Evolutionary conservation across 1,140 invertebrate species (phyloP).

Genomic region (Pentalonia nigronervosa): DNA sequence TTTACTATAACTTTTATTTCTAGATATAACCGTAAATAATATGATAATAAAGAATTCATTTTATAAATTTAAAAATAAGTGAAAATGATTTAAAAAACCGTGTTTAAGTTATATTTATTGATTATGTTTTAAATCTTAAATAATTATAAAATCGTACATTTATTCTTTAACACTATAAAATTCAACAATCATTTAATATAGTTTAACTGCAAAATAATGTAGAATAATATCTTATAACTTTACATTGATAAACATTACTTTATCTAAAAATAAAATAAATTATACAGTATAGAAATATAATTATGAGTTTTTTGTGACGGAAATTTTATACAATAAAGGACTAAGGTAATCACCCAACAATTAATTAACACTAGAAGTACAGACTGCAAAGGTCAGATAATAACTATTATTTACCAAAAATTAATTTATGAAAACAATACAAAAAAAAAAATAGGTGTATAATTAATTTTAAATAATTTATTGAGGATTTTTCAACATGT

Average conservation of each 20-base stretch:
- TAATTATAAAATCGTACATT: not conserved
- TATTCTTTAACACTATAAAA: not conserved
- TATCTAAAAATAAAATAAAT: slow-evolving; percentile 5
- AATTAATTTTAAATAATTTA: not conserved
- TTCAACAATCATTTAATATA: not conserved
- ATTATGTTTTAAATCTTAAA: not conserved
- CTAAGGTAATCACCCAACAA: slow-evolving; percentile 11
- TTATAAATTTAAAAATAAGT: not conserved
- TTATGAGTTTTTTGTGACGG: not conserved
- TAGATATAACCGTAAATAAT: not conserved
- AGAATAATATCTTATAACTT: not conserved
- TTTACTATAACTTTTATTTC: too few species aligned
- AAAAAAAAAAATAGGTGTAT: not conserved
- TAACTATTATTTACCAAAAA: not conserved
- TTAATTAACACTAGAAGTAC: slow-evolving; percentile 3
- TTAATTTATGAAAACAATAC: not conserved
- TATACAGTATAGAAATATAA: not conserved
- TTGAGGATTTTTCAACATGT: not conserved
- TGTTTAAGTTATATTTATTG: not conserved
- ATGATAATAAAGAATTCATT: not conserved
- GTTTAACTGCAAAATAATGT: not conserved
- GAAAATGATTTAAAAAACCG: not conserved
- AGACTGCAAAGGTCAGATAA: slow-evolving; percentile 35
- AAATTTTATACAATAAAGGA: not conserved
- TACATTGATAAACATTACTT: not conserved